A percentile compares a stretch with the other conserved stretches of the same genome.
Evolutionary conservation across 2,797 vertebrate species (phyloP).

Genomic region (Carduelis carduelis): DNA sequence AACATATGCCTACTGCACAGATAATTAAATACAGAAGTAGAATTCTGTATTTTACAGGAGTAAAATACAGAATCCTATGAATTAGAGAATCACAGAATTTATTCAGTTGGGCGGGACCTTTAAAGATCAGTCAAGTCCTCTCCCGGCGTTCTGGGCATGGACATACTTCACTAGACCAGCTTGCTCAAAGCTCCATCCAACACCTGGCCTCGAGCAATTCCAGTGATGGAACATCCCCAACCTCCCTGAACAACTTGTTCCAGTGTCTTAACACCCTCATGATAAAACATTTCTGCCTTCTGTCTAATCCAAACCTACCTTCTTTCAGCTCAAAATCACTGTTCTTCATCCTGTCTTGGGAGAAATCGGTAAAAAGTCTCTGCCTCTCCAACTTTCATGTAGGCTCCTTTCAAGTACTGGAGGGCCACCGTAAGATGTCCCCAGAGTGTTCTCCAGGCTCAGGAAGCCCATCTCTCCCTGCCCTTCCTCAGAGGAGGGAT

Average conservation of each 20-base stretch:
- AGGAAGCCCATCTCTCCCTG: background rate
- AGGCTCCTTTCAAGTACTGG: background rate
- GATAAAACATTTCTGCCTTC: background rate
- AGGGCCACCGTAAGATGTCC: background rate
- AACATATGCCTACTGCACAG: background rate
- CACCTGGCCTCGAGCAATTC: background rate
- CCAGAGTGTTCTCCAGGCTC: background rate
- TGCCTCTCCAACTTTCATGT: background rate
- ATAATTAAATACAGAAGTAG: background rate
- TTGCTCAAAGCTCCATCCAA: background rate
- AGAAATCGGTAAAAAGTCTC: background rate
- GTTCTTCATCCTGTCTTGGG: background rate
- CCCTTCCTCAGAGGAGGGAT: background rate
- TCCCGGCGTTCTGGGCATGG: background rate
- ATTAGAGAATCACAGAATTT: background rate
- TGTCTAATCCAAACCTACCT: background rate
- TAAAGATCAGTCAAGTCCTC: background rate
- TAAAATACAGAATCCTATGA: background rate
- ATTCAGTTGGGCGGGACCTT: background rate
- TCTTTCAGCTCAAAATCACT: background rate
- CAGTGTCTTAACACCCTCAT: background rate
- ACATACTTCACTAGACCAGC: background rate
- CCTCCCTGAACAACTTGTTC: background rate
- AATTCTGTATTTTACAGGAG: no score
- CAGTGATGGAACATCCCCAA: background rate